These are phyloP conservation scores for Lacerta agilis DNA, from an alignment of 2,797 vertebrate species.

Conservation along the genomic window DNA sequence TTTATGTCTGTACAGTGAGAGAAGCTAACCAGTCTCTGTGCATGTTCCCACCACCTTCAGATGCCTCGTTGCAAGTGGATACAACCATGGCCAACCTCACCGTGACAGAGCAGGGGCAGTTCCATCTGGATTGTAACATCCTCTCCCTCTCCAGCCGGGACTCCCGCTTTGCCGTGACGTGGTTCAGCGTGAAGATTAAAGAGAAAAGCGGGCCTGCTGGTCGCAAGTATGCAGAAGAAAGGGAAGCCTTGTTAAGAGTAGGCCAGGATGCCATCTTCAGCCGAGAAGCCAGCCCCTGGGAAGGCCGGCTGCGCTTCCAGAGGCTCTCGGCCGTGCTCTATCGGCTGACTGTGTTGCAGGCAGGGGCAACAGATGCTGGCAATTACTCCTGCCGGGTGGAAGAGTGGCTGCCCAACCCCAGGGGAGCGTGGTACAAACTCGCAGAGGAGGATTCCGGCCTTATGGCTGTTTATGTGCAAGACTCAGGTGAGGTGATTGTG, in stretches of 20 bases:
- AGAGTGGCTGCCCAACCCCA: conserved; percentile 94
- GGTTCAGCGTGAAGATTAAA: conserved; percentile 85
- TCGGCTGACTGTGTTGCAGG: conserved; percentile 89
- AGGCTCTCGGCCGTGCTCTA: conserved; percentile 87
- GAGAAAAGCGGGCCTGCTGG: conserved; percentile 54
- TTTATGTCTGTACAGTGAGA: neutral
- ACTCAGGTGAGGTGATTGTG: conserved; percentile 80
- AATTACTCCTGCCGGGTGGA: conserved; percentile 93
- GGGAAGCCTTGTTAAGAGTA: conserved; percentile 85
- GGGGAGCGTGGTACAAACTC: conserved; percentile 91
- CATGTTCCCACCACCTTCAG: conserved; percentile 70
- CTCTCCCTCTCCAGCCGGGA: conserved; percentile 89
- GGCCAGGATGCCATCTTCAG: conserved; percentile 90
- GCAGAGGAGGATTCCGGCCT: conserved; percentile 89
- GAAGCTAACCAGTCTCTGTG: neutral
- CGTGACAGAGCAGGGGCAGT: conserved; percentile 84
- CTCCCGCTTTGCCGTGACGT: conserved; percentile 93
- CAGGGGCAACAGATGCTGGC: conserved; percentile 82
- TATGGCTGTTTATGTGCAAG: conserved; percentile 85
- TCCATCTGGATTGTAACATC: conserved; percentile 91
- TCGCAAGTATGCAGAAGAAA: conserved; percentile 65
- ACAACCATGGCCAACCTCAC: conserved; percentile 88
- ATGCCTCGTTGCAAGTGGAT: conserved; percentile 90
- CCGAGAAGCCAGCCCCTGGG: conserved; percentile 73
- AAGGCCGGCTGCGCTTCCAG: conserved; percentile 91